phyloP scores from a whole-genome alignment of 2,113 vertebrate genomes.

The Ochotona princeps region DNA sequence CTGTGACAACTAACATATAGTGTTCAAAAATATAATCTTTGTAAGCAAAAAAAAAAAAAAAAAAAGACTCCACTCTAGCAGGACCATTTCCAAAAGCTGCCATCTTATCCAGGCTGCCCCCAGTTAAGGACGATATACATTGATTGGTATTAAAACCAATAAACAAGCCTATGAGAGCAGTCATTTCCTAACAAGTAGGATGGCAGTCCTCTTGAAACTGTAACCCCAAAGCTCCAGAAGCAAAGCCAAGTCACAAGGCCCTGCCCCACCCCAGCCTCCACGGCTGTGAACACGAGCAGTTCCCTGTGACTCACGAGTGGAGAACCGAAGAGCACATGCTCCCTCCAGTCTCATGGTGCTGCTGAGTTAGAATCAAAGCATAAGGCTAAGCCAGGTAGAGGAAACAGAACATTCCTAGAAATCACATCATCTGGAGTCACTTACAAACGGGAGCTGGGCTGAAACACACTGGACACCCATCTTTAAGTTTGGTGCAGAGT shows the following conservation, averaged over 20 bases:
- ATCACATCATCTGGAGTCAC: constrained; percentile 9
- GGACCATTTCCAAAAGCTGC: constrained; percentile 54
- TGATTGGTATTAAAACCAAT: background rate
- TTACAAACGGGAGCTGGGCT: constrained; percentile 12
- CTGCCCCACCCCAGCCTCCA: background rate
- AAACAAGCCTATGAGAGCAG: background rate
- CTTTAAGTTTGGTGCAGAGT: background rate
- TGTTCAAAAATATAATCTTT: too few species aligned
- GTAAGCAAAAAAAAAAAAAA: too few species aligned
- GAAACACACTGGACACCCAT: background rate
- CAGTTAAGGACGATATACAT: constrained; percentile 64
- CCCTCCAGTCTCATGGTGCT: constrained; percentile 62
- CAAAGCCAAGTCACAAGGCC: constrained; percentile 58
- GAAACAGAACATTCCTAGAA: constrained; percentile 67
- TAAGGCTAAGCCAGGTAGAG: constrained; percentile 61
- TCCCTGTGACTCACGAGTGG: constrained; percentile 56
- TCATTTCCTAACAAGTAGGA: constrained; percentile 60
- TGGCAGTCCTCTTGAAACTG: constrained; percentile 47
- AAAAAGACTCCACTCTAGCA: constrained; percentile 36
- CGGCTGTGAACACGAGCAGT: constrained; percentile 23
- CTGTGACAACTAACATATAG: too few species aligned
- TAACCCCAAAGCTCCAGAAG: constrained; percentile 38
- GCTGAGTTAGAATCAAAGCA: constrained; percentile 65
- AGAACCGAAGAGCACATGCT: constrained; percentile 45
- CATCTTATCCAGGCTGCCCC: constrained; percentile 56